These are phyloP conservation scores for Camponotus vicinus DNA, from an alignment of 1,140 invertebrate genomes.

Conservation along the genomic window DNA sequence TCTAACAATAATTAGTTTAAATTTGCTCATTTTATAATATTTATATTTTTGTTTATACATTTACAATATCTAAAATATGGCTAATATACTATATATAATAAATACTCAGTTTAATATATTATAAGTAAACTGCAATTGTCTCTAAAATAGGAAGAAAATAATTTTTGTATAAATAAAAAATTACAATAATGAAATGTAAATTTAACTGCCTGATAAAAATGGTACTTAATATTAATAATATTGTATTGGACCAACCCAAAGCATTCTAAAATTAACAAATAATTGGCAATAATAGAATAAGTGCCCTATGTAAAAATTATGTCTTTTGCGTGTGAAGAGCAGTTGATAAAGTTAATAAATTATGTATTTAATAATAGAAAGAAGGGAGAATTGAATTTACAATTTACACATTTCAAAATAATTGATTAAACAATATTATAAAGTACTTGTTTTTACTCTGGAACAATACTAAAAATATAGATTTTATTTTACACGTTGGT, in stretches of 20 bases:
- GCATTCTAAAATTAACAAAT: constrained; percentile 72
- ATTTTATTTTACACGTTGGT: constrained; percentile 46
- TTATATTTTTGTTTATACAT: constrained; percentile 48
- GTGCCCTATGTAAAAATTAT: constrained; percentile 70
- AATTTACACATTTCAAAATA: constrained; percentile 72
- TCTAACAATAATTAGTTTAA: constrained; percentile 55
- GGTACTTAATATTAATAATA: constrained; percentile 73
- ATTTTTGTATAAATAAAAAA: constrained; percentile 72
- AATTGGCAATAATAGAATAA: constrained; percentile 77
- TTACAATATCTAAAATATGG: constrained; percentile 47
- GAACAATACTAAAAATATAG: constrained; percentile 45
- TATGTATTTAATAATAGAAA: constrained; percentile 39
- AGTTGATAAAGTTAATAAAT: constrained; percentile 29
- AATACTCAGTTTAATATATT: constrained; percentile 70
- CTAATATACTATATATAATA: constrained; percentile 57
- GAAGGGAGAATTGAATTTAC: constrained; percentile 41
- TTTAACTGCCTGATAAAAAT: constrained; percentile 71
- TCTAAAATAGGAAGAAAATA: constrained; percentile 57
- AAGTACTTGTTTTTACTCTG: constrained; percentile 61
- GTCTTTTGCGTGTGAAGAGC: constrained; percentile 7
- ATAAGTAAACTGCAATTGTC: constrained; percentile 43
- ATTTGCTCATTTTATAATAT: constrained; percentile 23
- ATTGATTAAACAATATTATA: constrained; percentile 54
- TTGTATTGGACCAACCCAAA: constrained; percentile 78
- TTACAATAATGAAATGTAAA: constrained; percentile 80